Percentiles rank a stretch among this genome's conserved stretches.
Conservation (phyloP, 2,888 invertebrate species). For the Globia sparganii region DNA sequence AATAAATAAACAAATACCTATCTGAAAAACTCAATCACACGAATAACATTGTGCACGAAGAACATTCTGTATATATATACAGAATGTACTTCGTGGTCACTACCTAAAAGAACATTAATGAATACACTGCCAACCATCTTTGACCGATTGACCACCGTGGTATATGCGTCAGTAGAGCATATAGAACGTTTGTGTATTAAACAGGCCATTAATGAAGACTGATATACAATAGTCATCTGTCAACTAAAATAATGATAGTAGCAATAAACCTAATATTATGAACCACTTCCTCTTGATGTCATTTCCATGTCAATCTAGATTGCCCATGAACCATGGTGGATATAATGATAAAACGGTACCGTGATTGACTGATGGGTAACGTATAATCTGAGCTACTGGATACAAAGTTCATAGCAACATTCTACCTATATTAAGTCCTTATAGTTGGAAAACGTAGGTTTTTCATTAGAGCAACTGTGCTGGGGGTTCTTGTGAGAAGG, state of each 20-base stretch:
- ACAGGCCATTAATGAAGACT: background rate
- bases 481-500: background rate
- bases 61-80: background rate
- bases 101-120: background rate
- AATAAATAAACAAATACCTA: background rate
- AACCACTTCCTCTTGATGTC: background rate
- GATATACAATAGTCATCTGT: background rate
- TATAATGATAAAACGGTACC: background rate
- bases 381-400: background rate
- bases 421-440: background rate
- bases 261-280: background rate
- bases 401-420: background rate
- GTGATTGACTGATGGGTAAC: background rate
- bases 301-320: slow-evolving; percentile 14
- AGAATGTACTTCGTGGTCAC: too few species aligned
- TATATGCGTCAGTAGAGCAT: too few species aligned
- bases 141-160: background rate
- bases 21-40: background rate
- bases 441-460: background rate
- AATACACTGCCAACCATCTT: background rate
- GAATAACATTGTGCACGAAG: background rate
- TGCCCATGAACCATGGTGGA: background rate
- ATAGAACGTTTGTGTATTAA: background rate
- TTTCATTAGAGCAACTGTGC: background rate
- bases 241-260: slow-evolving; percentile 21